phyloP scores from a whole-genome alignment of 2,113 vertebrate genomes.

The Trogon surrucura region DNA sequence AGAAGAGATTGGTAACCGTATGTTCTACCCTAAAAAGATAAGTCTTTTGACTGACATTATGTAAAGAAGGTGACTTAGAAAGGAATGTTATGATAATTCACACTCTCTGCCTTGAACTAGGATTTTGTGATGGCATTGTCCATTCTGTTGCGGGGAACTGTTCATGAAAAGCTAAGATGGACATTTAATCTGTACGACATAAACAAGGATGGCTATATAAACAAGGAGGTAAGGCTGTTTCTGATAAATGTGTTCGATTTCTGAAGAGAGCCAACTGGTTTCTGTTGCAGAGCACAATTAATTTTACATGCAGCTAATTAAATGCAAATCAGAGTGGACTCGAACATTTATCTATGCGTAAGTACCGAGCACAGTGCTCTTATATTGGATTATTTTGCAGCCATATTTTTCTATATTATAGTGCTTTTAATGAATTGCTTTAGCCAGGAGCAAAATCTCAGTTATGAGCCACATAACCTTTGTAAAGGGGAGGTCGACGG shows the following conservation, averaged over 20 bases:
- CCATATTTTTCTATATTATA: background rate
- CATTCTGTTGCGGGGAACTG: conserved; percentile 88
- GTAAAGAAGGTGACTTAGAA: background rate
- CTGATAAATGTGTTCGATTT: background rate
- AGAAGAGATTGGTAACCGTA: background rate
- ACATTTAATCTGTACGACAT: conserved; percentile 98
- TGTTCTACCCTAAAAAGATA: background rate
- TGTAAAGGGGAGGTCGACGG: accelerated
- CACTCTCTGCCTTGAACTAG: conserved; percentile 69
- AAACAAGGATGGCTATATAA: conserved; percentile 96
- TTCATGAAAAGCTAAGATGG: conserved; percentile 95
- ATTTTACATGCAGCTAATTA: background rate
- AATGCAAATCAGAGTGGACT: background rate
- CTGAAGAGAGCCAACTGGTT: background rate
- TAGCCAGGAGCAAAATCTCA: background rate
- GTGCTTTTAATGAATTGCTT: background rate
- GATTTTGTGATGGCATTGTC: conserved; percentile 96
- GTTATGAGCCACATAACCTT: background rate
- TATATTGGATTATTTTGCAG: background rate
- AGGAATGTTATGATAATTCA: background rate
- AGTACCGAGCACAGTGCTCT: background rate
- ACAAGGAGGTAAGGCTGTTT: conserved; percentile 87
- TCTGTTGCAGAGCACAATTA: background rate
- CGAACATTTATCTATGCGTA: background rate
- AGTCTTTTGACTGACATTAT: background rate